These are phyloP conservation scores for Hirtodrosophila confusa DNA, from an alignment of 2,888 invertebrate genomes.

Conservation along the genomic window DNA sequence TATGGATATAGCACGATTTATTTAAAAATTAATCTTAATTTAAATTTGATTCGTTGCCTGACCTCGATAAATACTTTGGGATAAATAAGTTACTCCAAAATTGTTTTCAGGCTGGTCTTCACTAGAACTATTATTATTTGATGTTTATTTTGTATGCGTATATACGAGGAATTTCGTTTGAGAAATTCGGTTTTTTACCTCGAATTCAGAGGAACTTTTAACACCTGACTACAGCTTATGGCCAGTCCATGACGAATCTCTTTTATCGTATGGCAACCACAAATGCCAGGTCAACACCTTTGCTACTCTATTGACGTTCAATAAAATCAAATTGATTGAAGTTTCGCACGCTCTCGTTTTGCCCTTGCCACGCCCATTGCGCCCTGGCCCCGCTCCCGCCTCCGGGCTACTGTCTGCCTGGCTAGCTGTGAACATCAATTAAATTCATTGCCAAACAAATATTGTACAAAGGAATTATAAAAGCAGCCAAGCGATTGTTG, in stretches of 20 bases:
- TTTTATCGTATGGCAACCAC: constrained; percentile 44
- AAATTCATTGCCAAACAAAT: constrained; percentile 80
- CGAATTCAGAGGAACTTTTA: not conserved
- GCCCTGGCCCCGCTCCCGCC: not conserved
- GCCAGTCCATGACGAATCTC: not conserved
- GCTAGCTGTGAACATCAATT: constrained; percentile 77
- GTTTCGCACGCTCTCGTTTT: constrained; percentile 52
- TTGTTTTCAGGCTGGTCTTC: too few relatives aligned
- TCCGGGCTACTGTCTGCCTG: constrained; percentile 6
- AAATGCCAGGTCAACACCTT: constrained; percentile 60
- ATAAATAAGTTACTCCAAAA: too few relatives aligned
- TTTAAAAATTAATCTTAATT: too few relatives aligned
- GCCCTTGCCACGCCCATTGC: too few relatives aligned
- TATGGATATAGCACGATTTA: too few relatives aligned
- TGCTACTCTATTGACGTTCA: constrained; percentile 48
- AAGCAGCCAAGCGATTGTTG: constrained; percentile 56
- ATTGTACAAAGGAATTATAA: constrained; percentile 72
- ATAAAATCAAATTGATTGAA: constrained; percentile 68
- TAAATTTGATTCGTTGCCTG: too few relatives aligned
- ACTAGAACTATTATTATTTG: too few relatives aligned
- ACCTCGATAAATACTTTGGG: too few relatives aligned
- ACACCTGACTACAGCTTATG: not conserved
- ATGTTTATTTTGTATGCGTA: too few relatives aligned
- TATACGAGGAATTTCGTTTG: too few relatives aligned
- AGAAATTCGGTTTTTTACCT: too few relatives aligned